Base-by-base conservation (phyloP, 2,797 vertebrate species). In the Myotis myotis region DNA sequence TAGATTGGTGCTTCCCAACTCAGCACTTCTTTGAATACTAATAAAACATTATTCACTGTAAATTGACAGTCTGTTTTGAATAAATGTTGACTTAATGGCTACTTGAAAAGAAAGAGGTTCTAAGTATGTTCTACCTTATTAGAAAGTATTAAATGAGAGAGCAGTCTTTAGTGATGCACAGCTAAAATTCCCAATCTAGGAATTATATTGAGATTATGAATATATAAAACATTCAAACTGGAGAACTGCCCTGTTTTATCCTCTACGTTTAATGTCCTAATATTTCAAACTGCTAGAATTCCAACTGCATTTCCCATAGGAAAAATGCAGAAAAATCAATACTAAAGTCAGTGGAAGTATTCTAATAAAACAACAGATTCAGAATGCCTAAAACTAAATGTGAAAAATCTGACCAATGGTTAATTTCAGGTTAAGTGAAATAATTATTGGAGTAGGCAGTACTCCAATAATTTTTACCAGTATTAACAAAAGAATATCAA, bases 81-180 rank as follows among this genome's bases (percentile, higher is more conserved):
- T 84, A 93, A 91, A 86, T 78, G 51, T 64, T 94, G n/a, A 90
- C 33, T 84, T 79, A 76, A 80, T 23, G 51, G 68, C 19, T 91
- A 60, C 6, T 74, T 89, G 68, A 55, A 84, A 92, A 83, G n/a
- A 72, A 84, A 87, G 36, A 33, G 6, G 19, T 78, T 80, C 25
- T 78, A 93, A 87, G 51, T 90, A 80, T 57, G 55, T 87, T 66
- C 62, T 85, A 80, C 47, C 28, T 81, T 86, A 11, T 33, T 90
- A 71, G 8, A 87, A 82, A 86, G 33, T 74, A 87, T 55, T 80
- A 87, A 96, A 80, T 84, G 38, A 81, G 19, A 64, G 68, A 62
- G 30, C 66, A 66, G 10, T 22, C 28, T 87, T 85, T 38, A 89
- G 57, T 78, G 20, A 84, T 22, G 89, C 0, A 76, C 2, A 87